Percentiles rank a stretch among this genome's conserved stretches.
These are phyloP conservation scores for Notodonta dromedarius DNA, from an alignment of 2,888 invertebrate genomes.

Conservation along the genomic window DNA sequence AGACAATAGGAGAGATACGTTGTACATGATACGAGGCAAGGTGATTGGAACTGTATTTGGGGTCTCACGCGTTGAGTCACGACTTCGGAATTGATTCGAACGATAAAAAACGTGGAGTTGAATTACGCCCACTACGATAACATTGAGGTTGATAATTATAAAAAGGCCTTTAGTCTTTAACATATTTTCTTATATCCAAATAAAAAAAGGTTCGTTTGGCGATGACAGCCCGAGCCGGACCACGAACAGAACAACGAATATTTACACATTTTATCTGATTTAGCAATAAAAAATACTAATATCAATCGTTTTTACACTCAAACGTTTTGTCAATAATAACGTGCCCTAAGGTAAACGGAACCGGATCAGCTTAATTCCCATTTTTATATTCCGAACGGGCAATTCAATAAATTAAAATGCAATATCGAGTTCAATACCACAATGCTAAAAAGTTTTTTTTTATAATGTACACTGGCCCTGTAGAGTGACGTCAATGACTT, in stretches of 20 bases:
- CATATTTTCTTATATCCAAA: too few relatives aligned
- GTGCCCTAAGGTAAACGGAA: background rate
- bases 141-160: background rate
- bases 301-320: too few relatives aligned
- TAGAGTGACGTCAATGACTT: conserved; percentile 57
- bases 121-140: background rate
- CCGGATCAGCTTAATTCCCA: background rate
- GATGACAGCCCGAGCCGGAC: too few relatives aligned
- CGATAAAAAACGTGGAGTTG: background rate
- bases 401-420: background rate
- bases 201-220: too few relatives aligned
- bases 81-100: conserved; percentile 42
- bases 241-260: too few relatives aligned
- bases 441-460: conserved; percentile 16
- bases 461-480: conserved; percentile 46
- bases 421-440: background rate
- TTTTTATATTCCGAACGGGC: background rate
- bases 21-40: conserved; percentile 21
- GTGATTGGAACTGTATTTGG: conserved; percentile 30
- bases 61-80: conserved; percentile 43
- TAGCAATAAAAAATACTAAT: too few relatives aligned
- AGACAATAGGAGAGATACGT: conserved; percentile 31
- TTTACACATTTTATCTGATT: too few relatives aligned
- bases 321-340: too few relatives aligned
- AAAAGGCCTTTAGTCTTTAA: background rate